Conservation (phyloP, 2,797 vertebrate species). For the Pitangus sulphuratus region DNA sequence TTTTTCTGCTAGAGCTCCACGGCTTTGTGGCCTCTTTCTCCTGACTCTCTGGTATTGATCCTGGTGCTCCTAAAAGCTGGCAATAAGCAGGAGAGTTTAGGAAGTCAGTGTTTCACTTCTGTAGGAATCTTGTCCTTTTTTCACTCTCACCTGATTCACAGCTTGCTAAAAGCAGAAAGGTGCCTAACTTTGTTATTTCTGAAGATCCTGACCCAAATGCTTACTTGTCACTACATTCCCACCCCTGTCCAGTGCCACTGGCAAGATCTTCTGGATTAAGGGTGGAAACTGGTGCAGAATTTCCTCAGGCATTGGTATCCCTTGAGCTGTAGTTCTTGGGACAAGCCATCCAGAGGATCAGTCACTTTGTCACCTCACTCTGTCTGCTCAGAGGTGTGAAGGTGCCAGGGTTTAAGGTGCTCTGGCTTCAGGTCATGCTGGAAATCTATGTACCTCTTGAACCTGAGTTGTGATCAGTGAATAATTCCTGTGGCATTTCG, state of each 20-base stretch:
- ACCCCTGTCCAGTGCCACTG: not conserved
- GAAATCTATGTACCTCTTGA: not conserved
- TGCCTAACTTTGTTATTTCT: not conserved
- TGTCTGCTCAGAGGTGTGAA: not conserved
- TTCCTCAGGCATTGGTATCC: not conserved
- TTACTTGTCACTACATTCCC: not conserved
- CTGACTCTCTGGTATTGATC: not conserved
- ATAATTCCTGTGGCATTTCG: not conserved
- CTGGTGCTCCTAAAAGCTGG: not conserved
- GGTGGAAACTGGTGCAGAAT: not conserved
- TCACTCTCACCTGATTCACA: not conserved
- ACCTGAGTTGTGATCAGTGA: not conserved
- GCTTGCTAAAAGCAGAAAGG: not conserved
- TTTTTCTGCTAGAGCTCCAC: not conserved
- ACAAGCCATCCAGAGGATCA: not conserved
- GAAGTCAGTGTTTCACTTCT: not conserved
- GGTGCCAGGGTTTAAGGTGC: not conserved
- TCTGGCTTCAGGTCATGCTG: not conserved
- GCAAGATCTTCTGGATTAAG: not conserved
- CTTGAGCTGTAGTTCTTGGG: not conserved
- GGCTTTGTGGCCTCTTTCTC: not conserved
- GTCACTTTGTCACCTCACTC: rapidly evolving
- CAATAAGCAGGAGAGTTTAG: not conserved
- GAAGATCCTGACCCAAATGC: not conserved
- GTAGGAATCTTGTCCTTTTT: not conserved